A percentile compares a stretch with the other conserved stretches of the same genome.
phyloP scores from a whole-genome alignment of 1,140 invertebrate species.

The Potamilus streckersoni region DNA sequence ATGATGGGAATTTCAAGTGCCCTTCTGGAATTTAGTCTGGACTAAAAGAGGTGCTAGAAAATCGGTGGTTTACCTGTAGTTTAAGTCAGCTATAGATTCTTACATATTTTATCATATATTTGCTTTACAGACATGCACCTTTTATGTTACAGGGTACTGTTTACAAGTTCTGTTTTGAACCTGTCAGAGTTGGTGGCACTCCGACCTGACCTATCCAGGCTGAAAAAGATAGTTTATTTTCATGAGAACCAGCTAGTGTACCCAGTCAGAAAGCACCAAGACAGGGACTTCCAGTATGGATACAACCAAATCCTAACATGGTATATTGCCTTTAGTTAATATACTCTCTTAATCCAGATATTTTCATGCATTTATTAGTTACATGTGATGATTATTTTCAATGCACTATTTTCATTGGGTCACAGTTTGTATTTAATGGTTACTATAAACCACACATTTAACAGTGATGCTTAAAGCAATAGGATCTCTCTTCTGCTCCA shows the following conservation, averaged over 20 bases:
- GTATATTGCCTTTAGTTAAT: conserved; percentile 64
- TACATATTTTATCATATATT: too few species aligned
- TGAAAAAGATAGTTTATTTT: conserved; percentile 81
- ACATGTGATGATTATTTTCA: background rate
- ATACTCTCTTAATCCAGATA: background rate
- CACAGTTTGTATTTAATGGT: too few species aligned
- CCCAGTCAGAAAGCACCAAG: conserved; percentile 75
- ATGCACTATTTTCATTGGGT: too few species aligned
- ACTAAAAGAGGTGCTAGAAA: too few species aligned
- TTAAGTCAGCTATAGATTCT: too few species aligned
- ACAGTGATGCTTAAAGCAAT: too few species aligned
- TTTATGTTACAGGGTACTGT: conserved; percentile 70
- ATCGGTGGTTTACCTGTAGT: too few species aligned
- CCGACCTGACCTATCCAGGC: conserved; percentile 73
- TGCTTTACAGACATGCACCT: too few species aligned
- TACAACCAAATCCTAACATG: conserved; percentile 82
- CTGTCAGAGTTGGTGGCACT: conserved; percentile 79
- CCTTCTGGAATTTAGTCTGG: too few species aligned
- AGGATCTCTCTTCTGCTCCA: too few species aligned
- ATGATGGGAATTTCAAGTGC: too few species aligned
- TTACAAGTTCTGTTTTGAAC: conserved; percentile 81
- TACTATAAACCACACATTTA: too few species aligned
- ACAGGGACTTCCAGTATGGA: conserved; percentile 82
- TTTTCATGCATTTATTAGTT: background rate
- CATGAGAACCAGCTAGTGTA: conserved; percentile 85